phyloP scores from a whole-genome alignment of 2,797 vertebrate species.

The Apodemus agrarius region DNA sequence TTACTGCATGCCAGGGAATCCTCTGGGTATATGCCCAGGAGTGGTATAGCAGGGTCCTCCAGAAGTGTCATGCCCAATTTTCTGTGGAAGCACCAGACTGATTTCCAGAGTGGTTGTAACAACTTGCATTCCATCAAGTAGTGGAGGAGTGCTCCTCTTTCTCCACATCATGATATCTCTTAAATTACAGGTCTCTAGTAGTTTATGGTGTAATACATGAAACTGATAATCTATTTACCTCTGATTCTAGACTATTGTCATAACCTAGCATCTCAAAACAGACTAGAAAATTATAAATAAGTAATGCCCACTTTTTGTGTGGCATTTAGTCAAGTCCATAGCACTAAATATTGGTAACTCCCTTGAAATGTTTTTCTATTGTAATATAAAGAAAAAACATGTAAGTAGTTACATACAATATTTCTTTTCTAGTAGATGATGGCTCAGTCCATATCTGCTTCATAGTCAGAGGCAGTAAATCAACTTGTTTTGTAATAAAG shows the following conservation, averaged over 20 bases:
- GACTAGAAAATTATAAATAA: background rate
- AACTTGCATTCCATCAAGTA: no score
- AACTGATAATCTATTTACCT: background rate
- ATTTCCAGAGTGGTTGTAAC: no score
- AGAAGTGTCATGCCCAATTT: no score
- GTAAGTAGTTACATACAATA: slow-evolving; percentile 10
- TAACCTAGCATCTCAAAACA: background rate
- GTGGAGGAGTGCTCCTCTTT: no score
- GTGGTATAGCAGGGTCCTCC: no score
- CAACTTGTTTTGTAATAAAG: background rate
- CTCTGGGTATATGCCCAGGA: no score
- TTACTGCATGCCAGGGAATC: no score
- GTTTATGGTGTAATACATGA: background rate
- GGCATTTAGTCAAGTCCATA: background rate
- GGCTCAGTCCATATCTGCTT: background rate
- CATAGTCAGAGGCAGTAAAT: background rate
- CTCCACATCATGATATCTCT: no score
- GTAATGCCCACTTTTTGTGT: background rate
- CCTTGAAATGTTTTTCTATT: background rate
- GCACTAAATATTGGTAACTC: slow-evolving; percentile 12
- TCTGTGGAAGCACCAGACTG: no score
- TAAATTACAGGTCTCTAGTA: background rate
- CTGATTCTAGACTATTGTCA: background rate
- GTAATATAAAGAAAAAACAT: background rate
- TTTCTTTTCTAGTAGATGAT: background rate